Conservation (phyloP, 2,797 vertebrate genomes). For the Epinephelus coioides region DNA sequence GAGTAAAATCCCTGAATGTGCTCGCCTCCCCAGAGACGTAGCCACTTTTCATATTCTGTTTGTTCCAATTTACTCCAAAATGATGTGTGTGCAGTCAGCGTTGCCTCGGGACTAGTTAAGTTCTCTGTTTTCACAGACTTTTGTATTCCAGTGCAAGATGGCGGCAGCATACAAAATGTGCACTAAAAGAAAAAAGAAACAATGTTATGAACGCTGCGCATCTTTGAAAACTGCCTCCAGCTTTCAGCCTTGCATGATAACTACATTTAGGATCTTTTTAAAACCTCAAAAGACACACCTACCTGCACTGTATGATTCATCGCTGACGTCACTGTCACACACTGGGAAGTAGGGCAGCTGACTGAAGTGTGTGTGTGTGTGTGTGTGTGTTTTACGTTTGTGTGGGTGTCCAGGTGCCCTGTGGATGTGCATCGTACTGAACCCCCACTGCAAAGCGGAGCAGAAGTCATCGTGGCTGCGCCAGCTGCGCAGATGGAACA, state of each 20-base stretch:
- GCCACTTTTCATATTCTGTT: slow-evolving; percentile 84
- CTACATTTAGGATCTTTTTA: slow-evolving; percentile 53
- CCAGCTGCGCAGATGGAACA: slow-evolving; percentile 98
- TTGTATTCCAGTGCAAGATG: slow-evolving; percentile 72
- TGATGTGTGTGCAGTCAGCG: slow-evolving; percentile 78
- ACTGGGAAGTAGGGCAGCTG: slow-evolving; percentile 39
- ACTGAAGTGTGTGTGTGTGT: slow-evolving; percentile 25
- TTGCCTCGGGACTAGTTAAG: slow-evolving; percentile 77
- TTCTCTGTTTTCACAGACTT: slow-evolving; percentile 75
- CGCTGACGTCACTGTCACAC: slow-evolving; percentile 36
- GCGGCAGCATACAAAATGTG: slow-evolving; percentile 62
- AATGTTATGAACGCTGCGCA: slow-evolving; percentile 38
- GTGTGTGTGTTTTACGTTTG: slow-evolving; percentile 14
- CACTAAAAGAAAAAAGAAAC: slow-evolving; percentile 47
- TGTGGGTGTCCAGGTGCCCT: slow-evolving; percentile 90
- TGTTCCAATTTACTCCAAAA: slow-evolving; percentile 84
- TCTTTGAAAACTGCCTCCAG: slow-evolving; percentile 63
- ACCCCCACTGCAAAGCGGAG: slow-evolving; percentile 97
- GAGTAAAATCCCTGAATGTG: slow-evolving; percentile 77
- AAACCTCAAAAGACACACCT: slow-evolving; percentile 39
- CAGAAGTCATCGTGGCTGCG: slow-evolving; percentile 97
- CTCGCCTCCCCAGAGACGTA: slow-evolving; percentile 69
- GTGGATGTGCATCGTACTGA: slow-evolving; percentile 95
- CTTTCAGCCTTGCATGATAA: slow-evolving; percentile 45
- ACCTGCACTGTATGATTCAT: slow-evolving; percentile 36